These are phyloP conservation scores for Meteorus sp. DNA, from an alignment of 1,140 invertebrate species.

Conservation along the genomic window DNA sequence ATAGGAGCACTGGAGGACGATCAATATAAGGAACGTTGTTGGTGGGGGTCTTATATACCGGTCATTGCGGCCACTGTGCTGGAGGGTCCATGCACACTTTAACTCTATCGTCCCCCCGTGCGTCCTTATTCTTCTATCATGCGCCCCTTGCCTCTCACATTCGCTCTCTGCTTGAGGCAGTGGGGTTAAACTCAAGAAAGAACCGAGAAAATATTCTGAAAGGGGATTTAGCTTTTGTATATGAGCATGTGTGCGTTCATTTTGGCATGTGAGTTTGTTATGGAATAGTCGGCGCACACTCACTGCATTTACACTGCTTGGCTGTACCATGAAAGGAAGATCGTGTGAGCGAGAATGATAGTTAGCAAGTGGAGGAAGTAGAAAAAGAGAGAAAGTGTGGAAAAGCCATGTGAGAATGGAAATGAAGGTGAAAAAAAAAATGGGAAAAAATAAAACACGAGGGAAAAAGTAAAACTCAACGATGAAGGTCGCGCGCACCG, in stretches of 20 bases:
- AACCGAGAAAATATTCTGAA: conserved; percentile 59
- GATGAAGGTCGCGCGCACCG: conserved; percentile 16
- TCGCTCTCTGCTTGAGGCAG: conserved; percentile 45
- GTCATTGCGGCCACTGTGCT: conserved; percentile 53
- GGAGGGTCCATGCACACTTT: conserved; percentile 34
- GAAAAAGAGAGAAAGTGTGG: conserved; percentile 27
- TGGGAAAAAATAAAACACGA: too few relatives aligned
- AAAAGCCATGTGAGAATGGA: too few relatives aligned
- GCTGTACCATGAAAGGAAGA: too few relatives aligned
- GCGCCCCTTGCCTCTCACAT: conserved; percentile 29
- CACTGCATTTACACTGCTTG: not conserved
- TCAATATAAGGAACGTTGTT: conserved; percentile 58
- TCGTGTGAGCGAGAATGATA: too few relatives aligned
- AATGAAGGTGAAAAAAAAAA: too few relatives aligned
- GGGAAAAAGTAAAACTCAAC: conserved; percentile 21
- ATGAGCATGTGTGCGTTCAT: conserved; percentile 7
- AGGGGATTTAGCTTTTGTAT: conserved; percentile 35
- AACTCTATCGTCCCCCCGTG: conserved; percentile 8
- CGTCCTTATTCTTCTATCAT: conserved; percentile 1
- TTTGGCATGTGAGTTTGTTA: too few relatives aligned
- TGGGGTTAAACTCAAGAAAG: conserved; percentile 53
- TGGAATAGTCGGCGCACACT: too few relatives aligned
- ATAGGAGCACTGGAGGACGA: conserved; percentile 54
- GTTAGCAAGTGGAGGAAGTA: too few relatives aligned
- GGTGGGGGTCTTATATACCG: conserved; percentile 57